A percentile compares a stretch with the other conserved stretches of the same genome.
Evolutionary conservation across 2,113 vertebrate species (phyloP).

Genomic region (Ranitomeya imitator): DNA sequence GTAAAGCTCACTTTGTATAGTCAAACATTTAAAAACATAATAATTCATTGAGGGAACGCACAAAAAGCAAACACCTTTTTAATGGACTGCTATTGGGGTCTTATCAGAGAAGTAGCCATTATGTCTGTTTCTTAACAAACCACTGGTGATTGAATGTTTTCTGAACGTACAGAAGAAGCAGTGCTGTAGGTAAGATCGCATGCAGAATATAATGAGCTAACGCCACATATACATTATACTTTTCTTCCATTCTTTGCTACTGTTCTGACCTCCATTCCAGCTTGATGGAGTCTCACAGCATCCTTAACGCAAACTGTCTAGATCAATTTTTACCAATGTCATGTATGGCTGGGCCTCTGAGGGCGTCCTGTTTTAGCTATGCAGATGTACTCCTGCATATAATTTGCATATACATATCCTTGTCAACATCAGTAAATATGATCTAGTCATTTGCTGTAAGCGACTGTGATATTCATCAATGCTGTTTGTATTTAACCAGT

Average conservation of each 20-base stretch:
- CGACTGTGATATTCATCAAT: constrained; percentile 47
- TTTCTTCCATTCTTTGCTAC: not conserved
- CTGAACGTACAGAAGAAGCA: not conserved
- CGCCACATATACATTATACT: not conserved
- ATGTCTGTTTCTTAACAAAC: not conserved
- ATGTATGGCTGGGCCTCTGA: constrained; percentile 20
- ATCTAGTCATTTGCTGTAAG: constrained; percentile 40
- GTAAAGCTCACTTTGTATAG: not conserved
- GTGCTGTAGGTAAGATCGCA: not conserved
- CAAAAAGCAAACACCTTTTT: not conserved
- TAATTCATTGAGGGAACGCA: not conserved
- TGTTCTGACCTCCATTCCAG: not conserved
- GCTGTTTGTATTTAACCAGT: constrained; percentile 45
- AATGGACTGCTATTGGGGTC: not conserved
- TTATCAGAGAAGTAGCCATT: not conserved
- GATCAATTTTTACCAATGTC: constrained; percentile 45
- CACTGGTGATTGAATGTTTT: not conserved
- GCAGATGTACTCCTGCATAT: constrained; percentile 49
- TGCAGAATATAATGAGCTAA: not conserved
- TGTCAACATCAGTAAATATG: constrained; percentile 50
- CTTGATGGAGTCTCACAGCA: constrained; percentile 27
- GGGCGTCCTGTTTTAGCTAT: constrained; percentile 43
- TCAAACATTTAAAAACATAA: not conserved
- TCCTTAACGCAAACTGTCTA: constrained; percentile 42
- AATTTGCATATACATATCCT: constrained; percentile 48